Base-by-base conservation (phyloP, 2,888 invertebrate genomes). In the Oligia latruncula region DNA sequence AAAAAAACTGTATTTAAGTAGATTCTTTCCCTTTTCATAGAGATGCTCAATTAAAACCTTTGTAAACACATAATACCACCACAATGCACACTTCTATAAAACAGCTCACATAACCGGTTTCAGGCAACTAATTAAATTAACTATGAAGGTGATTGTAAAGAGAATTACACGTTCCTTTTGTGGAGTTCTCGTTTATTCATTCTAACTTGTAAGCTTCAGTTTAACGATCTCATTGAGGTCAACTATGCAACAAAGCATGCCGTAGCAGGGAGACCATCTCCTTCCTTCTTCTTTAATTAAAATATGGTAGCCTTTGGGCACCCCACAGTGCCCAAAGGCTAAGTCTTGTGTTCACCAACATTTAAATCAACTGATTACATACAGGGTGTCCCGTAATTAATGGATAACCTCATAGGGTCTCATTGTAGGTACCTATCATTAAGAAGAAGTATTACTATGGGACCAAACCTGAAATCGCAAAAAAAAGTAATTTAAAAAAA, bases 61-160 rank as follows among this genome's bases (percentile, higher is more conserved):
- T 46, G 35, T 13, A 49, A 1, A 49, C 43, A 49, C 49, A 49
- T 49, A 13, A 35, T 20, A 52, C n/a, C 20, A n/a, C 66, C 13
- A 66, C 1, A 79, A 52, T 64, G 23, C 29, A 62, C 52, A 20
- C 17, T 60, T 66, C 6, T 1, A 68, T 23, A 74, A 58, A 75
- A 64, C 20, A 77, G n/a, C 35, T 67, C 9, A 73, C 58, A 67
- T 40, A 74, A 77, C 71, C 78, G 77, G 55, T 79, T 74, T 60
- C 43, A 81, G 23, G 82, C 77, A 55, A 46, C 55, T 79, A 85
- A 89, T 88, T 85, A 84, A 90, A 91, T 91, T 91, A 89, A 88
- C 82, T 77, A 84, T 84, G 83, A 81, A 89, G 81, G 85, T 85
- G 81, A 79, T 83, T 80, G 74, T 78, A 72, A 86, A 83, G 84